Evolutionary conservation across 2,113 vertebrate genomes (phyloP), one percentile per base, ranked within the genome.

Genomic region (Corythaixoides concolor): DNA sequence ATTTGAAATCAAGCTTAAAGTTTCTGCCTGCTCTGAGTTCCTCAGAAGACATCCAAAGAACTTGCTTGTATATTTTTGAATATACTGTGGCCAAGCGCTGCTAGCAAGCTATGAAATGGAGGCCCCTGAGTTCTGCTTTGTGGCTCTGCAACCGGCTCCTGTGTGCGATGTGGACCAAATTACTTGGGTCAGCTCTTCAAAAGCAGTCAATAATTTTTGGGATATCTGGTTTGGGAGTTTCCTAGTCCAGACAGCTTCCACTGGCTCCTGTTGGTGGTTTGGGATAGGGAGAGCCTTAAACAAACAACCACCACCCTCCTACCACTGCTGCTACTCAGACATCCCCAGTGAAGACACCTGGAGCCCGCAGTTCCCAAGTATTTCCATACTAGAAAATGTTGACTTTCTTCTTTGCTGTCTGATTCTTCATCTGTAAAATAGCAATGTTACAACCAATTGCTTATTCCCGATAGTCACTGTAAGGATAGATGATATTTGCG

Each of bases 61-160:
- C 17, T 21, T 33, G 27, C 23, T 82, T 20, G 16, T 9, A 15
- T 72, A 11, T 23, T 88, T 77, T 52, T 39, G 35, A n/a, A n/a
- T 33, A 10, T 15, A 6, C 47, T 0, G 1, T 75, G 60, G 39
- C 33, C 27, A 32, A 24, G 66, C 30, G 15, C 12, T 2, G 50
- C 2, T 41, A 4, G 35, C 3, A 6, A 87, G 56, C 68, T 35
- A 1, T 43, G 75, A 9, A 84, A 26, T 0, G 0, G 23, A 49
- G 78, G 47, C 70, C 79, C 30, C 56, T 0, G 4, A n/a, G 55
- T 3, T 78, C 41, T 80, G 26, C 55, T 84, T 26, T n/a, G 50
- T 73, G 86, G 47, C 73, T 89, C 52, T 82, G 76, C 39, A 33
- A 33, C 52, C 66, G 67, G 2, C 66, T 93, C 52, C 62, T 75